Conservation (phyloP, 2,888 invertebrate species). For the Pyrochroa serraticornis region DNA sequence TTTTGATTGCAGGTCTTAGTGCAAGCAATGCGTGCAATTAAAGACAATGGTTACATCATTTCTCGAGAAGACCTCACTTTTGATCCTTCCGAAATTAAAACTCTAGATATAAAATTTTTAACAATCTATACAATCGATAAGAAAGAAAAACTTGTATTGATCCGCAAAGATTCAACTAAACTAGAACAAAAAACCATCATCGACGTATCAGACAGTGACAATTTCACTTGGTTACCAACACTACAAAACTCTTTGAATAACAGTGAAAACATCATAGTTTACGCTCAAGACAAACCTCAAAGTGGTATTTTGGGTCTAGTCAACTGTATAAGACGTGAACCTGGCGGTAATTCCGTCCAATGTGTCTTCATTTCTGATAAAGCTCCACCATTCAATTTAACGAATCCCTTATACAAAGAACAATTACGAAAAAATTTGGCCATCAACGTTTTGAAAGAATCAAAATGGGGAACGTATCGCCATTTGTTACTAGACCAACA, state of each 20-base stretch:
- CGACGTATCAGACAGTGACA: slow-evolving; percentile 56
- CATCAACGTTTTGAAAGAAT: slow-evolving; percentile 75
- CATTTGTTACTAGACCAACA: slow-evolving; percentile 71
- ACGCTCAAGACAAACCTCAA: slow-evolving; percentile 67
- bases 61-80: slow-evolving; percentile 60
- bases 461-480: slow-evolving; percentile 71
- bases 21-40: slow-evolving; percentile 32
- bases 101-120: neutral
- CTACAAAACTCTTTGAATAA: slow-evolving; percentile 48
- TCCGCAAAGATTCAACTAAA: slow-evolving; percentile 59
- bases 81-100: neutral
- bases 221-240: slow-evolving; percentile 63
- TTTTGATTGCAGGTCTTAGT: slow-evolving; percentile 35
- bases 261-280: slow-evolving; percentile 62
- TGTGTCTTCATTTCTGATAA: slow-evolving; percentile 65
- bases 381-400: slow-evolving; percentile 70
- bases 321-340: slow-evolving; percentile 71
- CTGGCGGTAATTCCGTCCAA: slow-evolving; percentile 56
- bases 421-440: slow-evolving; percentile 77
- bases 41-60: slow-evolving; percentile 67
- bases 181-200: slow-evolving; percentile 60
- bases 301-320: slow-evolving; percentile 75
- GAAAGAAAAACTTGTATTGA: slow-evolving; percentile 62
- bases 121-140: slow-evolving; percentile 50
- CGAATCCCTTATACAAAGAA: slow-evolving; percentile 63